These are phyloP conservation scores for Actinemys pallida DNA, from an alignment of 2,113 vertebrate genomes.

Conservation along the genomic window DNA sequence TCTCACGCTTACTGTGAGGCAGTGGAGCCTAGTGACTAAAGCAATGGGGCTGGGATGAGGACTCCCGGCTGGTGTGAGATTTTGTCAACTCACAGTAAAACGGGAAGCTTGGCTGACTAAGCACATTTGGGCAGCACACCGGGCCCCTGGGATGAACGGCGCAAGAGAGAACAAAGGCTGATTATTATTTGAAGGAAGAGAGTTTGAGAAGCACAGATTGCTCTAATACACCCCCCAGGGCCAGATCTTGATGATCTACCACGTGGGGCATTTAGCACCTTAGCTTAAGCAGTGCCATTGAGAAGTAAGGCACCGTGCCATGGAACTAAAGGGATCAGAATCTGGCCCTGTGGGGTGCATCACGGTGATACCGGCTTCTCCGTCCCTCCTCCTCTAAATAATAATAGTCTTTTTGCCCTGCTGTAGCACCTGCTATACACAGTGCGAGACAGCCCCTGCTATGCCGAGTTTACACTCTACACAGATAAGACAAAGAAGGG, in stretches of 20 bases:
- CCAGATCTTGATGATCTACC: neutral
- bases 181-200: neutral
- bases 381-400: accelerated
- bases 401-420: neutral
- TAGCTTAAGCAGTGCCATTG: neutral
- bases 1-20: accelerated
- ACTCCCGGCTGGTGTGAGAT: neutral
- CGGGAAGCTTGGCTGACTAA: neutral
- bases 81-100: neutral
- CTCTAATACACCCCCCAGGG: neutral
- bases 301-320: neutral
- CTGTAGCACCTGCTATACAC: neutral
- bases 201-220: neutral
- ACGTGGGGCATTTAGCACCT: neutral
- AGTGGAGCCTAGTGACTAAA: accelerated
- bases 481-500: neutral
- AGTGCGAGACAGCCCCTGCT: neutral
- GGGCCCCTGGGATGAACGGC: neutral
- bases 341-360: neutral
- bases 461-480: neutral
- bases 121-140: neutral
- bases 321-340: neutral
- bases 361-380: neutral
- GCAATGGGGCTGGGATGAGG: neutral
- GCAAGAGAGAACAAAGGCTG: neutral